Evolutionary conservation across 2,888 invertebrate species (phyloP).

Genomic region (Meloe dianella): DNA sequence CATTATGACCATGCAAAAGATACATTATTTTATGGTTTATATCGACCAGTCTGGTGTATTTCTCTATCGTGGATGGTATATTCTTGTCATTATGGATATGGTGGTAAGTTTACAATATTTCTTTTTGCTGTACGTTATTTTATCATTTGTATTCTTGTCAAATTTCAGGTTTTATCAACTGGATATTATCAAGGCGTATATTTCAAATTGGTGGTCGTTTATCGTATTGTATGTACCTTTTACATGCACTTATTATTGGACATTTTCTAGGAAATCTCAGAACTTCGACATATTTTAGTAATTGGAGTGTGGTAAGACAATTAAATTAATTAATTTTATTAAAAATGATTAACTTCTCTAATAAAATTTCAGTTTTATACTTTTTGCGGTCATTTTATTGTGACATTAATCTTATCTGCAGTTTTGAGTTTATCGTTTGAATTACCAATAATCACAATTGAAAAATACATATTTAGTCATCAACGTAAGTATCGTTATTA

Average conservation of each 20-base stretch:
- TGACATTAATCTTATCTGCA: conserved; percentile 54
- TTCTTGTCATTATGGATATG: conserved; percentile 26
- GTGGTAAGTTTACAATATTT: conserved; percentile 14
- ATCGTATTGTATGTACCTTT: conserved; percentile 64
- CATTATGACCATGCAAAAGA: conserved; percentile 21
- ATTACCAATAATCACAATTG: conserved; percentile 59
- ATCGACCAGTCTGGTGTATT: conserved; percentile 24
- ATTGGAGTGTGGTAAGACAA: too few species aligned
- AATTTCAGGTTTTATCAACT: conserved; percentile 61
- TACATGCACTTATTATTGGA: conserved; percentile 58
- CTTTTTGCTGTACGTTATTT: too few species aligned
- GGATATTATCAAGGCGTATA: conserved; percentile 61
- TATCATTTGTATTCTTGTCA: not conserved
- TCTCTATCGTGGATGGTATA: conserved; percentile 27
- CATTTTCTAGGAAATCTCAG: conserved; percentile 40
- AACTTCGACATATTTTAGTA: conserved; percentile 40
- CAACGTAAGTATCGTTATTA: not conserved
- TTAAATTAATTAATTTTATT: too few species aligned
- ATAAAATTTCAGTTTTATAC: conserved; percentile 51
- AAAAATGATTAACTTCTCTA: too few species aligned
- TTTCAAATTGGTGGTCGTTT: conserved; percentile 65
- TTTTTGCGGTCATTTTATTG: conserved; percentile 59
- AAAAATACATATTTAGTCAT: conserved; percentile 45
- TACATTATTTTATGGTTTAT: conserved; percentile 25
- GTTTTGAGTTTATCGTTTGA: conserved; percentile 61